Conservation (phyloP, 92 coral and sea anemone genomes). For the Nematostella vectensis region DNA sequence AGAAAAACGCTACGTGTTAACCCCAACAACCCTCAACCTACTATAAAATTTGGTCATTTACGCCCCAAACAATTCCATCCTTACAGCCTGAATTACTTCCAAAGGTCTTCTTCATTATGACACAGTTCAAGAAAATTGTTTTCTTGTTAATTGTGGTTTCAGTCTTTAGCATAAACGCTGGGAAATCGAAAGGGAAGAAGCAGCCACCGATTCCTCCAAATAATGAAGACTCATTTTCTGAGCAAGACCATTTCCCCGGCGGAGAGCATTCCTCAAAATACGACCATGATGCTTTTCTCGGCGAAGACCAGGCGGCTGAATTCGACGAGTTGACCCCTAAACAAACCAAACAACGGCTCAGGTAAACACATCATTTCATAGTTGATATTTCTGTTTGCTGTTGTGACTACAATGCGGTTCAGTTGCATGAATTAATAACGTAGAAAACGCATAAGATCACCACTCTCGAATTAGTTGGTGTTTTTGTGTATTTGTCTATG, state of each 20-base stretch:
- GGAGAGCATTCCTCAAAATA: constrained; percentile 34
- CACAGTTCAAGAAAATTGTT: too few relatives aligned
- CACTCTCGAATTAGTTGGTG: too few relatives aligned
- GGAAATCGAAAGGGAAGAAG: constrained; percentile 17
- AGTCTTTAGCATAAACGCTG: neutral
- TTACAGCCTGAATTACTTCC: too few relatives aligned
- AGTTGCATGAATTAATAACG: too few relatives aligned
- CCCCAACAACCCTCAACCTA: too few relatives aligned
- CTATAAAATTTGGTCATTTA: too few relatives aligned
- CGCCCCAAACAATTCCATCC: too few relatives aligned
- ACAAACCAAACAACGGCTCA: constrained; percentile 41
- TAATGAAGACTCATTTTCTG: constrained; percentile 23
- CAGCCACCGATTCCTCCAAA: constrained; percentile 7
- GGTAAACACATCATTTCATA: constrained; percentile 33
- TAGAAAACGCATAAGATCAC: too few relatives aligned
- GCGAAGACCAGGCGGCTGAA: constrained; percentile 42
- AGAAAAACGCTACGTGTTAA: too few relatives aligned
- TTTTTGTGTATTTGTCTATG: too few relatives aligned
- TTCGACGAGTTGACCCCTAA: constrained; percentile 29
- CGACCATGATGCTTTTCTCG: constrained; percentile 77
- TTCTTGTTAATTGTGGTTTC: too few relatives aligned
- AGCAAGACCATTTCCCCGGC: constrained; percentile 31
- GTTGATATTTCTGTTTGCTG: neutral
- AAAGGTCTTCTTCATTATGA: too few relatives aligned
- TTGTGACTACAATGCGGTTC: neutral